These are phyloP conservation scores for Anoplopoma fimbria DNA, from an alignment of 2,113 vertebrate species.

Conservation along the genomic window DNA sequence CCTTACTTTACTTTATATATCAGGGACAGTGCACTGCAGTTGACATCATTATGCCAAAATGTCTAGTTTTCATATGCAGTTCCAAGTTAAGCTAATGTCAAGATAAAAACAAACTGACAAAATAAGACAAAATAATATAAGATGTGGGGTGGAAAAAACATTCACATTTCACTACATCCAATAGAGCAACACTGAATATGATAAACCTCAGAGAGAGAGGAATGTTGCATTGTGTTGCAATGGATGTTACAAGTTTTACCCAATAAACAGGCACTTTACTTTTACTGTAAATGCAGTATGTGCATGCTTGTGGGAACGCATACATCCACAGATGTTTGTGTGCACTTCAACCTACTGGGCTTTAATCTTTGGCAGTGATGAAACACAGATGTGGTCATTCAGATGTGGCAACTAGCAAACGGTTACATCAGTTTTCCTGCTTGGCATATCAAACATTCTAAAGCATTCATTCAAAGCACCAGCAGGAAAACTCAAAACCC, in stretches of 20 bases:
- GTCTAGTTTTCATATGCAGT: neutral
- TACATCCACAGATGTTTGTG: conserved; percentile 1
- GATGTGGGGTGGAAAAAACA: neutral
- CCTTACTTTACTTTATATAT: neutral
- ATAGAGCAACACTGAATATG: neutral
- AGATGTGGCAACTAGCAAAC: conserved; percentile 39
- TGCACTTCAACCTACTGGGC: conserved; percentile 18
- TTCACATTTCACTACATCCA: neutral
- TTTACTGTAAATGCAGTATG: neutral
- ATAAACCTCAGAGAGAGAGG: neutral
- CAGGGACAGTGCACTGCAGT: neutral
- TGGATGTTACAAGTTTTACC: neutral
- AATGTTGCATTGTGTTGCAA: neutral
- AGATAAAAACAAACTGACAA: neutral
- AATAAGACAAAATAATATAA: neutral
- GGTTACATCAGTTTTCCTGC: conserved; percentile 27
- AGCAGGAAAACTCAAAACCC: conserved; percentile 15
- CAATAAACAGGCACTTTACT: conserved; percentile 3
- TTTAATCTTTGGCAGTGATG: conserved; percentile 40
- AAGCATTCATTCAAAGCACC: no score
- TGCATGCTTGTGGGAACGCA: conserved; percentile 12
- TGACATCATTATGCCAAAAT: neutral
- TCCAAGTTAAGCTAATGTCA: neutral
- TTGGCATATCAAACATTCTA: conserved; percentile 12
- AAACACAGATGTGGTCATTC: conserved; percentile 49